Base-by-base conservation (phyloP, 2,113 vertebrate species). In the Collichthys lucidus region DNA sequence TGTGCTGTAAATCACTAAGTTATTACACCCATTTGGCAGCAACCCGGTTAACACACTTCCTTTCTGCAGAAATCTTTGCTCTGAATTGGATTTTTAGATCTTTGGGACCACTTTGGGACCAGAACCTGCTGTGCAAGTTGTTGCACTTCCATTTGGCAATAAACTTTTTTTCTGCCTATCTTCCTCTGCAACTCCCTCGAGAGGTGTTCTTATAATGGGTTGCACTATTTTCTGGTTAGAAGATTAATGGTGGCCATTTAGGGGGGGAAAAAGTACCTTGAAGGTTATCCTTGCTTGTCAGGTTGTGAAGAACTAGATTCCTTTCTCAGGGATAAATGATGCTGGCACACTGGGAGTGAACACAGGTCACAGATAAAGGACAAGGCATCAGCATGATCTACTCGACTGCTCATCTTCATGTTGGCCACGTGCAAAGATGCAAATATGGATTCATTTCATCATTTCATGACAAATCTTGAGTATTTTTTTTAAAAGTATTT, bases 181-280 rank as follows among this genome's bases (percentile, higher is more conserved):
- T 70, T 68, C 40, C 55, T 69, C 26, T 16, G 4, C 64, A 56
- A 67, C 47, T 57, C 84, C 31, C 67, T 24, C 3, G 73, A 69
- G 79, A 47, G 4, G n/a, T 64, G 50, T 74, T 59, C 60, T 68
- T 73, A 19, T 82, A 88, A 88, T 82, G 67, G 42, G 0, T 46
- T 83, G 29, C 59, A 31, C 66, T 71, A 62, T 77, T 91, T 80
- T 74, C 75, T 74, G 62, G 79, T 80, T 50, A 29, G 57, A 86
- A 89, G 82, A 86, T 88, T 73, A 75, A 83, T 86, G 71, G 67
- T 44, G 35, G 67, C 61, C 63, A 62, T 85, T 82, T 66, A 67
- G 29, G 12, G 15, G 35, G 22, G 20, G 31, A 6, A 57, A 82
- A 64, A 80, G 61, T 47, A 42, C 63, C 63, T 74, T 26, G 35